These are phyloP conservation scores for Alligator sinensis DNA, from an alignment of 2,113 vertebrate genomes.

Conservation along the genomic window DNA sequence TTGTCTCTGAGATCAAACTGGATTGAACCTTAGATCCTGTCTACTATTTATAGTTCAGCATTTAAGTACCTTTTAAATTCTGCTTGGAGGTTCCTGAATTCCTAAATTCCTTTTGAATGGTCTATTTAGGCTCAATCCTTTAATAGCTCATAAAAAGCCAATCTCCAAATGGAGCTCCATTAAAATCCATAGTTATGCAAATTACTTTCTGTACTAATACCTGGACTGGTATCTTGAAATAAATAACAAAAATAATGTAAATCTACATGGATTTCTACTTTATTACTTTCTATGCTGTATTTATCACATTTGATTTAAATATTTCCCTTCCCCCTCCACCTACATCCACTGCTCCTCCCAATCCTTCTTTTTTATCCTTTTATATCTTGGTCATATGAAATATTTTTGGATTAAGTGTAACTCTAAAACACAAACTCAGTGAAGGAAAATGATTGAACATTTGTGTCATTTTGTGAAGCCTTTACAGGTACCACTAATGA, in stretches of 20 bases:
- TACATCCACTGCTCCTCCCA: no score
- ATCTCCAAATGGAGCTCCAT: no score
- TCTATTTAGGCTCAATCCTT: background rate
- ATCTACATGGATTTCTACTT: background rate
- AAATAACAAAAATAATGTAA: background rate
- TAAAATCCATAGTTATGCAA: background rate
- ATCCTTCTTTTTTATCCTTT: background rate
- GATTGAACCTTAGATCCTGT: no score
- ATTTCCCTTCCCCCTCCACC: background rate
- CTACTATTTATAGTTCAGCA: no score
- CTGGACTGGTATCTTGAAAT: background rate
- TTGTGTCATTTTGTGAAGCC: background rate
- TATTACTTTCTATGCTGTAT: background rate
- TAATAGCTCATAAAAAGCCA: background rate
- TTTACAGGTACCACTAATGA: background rate
- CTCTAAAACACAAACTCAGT: background rate
- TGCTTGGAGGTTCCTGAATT: no score
- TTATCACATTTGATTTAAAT: background rate
- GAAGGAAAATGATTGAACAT: background rate
- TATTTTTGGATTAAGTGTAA: background rate
- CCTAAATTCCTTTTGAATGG: background rate
- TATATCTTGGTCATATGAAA: background rate
- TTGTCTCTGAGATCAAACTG: no score
- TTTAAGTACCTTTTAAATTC: no score
- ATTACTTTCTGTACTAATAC: background rate